Base-by-base conservation (phyloP, 2,113 vertebrate species). In the Microcebus griseorufus region DNA sequence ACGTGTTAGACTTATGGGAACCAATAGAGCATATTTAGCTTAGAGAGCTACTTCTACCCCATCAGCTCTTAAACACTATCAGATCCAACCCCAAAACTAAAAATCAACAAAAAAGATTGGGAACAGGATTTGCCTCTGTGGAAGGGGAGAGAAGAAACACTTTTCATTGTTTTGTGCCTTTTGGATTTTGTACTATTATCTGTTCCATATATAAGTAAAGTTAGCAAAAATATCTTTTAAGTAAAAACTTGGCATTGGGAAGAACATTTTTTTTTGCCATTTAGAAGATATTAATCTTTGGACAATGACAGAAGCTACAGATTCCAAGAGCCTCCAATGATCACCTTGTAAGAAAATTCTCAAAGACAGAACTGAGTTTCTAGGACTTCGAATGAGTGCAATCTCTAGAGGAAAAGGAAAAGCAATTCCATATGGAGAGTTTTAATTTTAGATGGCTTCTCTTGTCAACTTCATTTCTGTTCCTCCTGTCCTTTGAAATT, bases 401-500 rank as follows among this genome's bases (percentile, higher is more conserved):
- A 11, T 51, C 45, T 70, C 67, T 62, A n/a, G 60, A 73, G 39
- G 78, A 67, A 65, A 76, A 75, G 27, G 45, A 65, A 88, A 89
- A 75, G 8, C 42, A 69, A 58, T 76, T 55, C 92, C 83, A 82
- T 42, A 64, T 32, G 78, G 78, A 53, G 13, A 58, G 55, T n/a
- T 91, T 76, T 93, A 75, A 93, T 95, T 95, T 95, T 69, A 94
- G 78, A 88, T 17, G 62, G 64, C 22, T 51, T 80, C 79, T 90
- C 93, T 48, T 65, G 37, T 84, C 76, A 65, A 58, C 79, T 86
- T 80, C 55, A 29, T 84, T 85, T 93, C 82, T 83, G 64, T 81
- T 42, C 58, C 88, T 93, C 82, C 39, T 90, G 93, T 91, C 62
- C 37, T 93, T 84, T 91, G 84, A 97, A 96, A 95, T 7, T 34